Conservation (phyloP, 2,888 invertebrate genomes). For the Tinea trinotella region DNA sequence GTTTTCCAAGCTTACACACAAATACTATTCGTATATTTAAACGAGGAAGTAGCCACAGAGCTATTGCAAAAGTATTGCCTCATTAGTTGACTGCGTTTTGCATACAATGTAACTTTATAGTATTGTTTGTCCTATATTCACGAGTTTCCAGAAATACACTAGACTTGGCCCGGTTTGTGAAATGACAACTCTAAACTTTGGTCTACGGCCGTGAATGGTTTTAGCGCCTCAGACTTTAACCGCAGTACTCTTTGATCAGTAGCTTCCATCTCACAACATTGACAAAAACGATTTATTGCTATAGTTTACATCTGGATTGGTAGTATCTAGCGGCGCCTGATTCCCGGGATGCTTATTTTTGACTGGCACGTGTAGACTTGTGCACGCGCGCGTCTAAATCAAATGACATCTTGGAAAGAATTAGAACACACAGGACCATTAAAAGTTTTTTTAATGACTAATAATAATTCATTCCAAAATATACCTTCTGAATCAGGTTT, state of each 20-base stretch:
- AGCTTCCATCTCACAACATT: slow-evolving; percentile 18
- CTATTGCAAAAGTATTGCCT: background rate
- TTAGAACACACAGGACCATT: background rate
- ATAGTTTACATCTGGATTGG: background rate
- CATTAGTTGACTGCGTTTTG: background rate
- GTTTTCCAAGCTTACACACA: slow-evolving; percentile 2
- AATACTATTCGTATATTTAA: background rate
- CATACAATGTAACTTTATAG: slow-evolving; percentile 17
- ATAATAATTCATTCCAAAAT: background rate
- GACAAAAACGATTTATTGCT: slow-evolving; percentile 29
- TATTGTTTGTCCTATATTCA: slow-evolving; percentile 14
- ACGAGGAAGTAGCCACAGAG: background rate
- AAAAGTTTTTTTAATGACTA: background rate
- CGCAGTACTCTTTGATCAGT: background rate
- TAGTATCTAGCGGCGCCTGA: slow-evolving; percentile 18
- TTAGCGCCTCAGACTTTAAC: background rate
- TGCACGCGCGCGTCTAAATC: slow-evolving; percentile 13
- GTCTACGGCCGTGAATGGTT: slow-evolving; percentile 35
- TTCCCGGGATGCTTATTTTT: slow-evolving; percentile 46
- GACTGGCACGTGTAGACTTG: slow-evolving; percentile 40
- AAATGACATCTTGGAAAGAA: background rate
- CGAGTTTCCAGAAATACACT: slow-evolving; percentile 36
- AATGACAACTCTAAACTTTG: slow-evolving; percentile 40
- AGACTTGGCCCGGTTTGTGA: slow-evolving; percentile 49
- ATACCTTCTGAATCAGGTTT: background rate